These are phyloP conservation scores for Microcebus ravelobensis DNA, from an alignment of 2,113 vertebrate genomes.

Conservation along the genomic window DNA sequence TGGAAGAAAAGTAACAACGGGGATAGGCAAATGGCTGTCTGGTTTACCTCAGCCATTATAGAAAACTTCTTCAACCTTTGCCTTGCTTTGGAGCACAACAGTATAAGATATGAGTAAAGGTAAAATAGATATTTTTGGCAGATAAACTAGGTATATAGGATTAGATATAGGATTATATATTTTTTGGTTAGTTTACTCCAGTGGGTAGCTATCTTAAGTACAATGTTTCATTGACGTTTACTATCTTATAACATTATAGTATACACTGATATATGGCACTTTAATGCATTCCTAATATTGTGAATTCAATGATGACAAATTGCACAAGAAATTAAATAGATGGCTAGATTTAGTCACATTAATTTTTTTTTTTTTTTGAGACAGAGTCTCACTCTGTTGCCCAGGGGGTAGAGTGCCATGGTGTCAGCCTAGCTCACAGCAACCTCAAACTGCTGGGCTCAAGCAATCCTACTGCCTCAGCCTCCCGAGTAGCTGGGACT, in stretches of 20 bases:
- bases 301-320: not conserved
- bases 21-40: not conserved
- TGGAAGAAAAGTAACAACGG: not conserved
- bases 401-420: no score
- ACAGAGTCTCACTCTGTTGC: no score
- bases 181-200: not conserved
- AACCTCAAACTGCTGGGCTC: no score
- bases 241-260: not conserved
- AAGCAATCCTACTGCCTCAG: no score
- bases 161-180: not conserved
- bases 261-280: not conserved
- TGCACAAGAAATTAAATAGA: not conserved
- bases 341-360: not conserved
- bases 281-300: not conserved
- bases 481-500: no score
- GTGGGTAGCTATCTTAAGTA: not conserved
- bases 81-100: not conserved
- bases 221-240: not conserved
- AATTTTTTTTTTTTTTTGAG: not conserved
- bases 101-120: not conserved
- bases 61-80: not conserved
- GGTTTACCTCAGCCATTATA: not conserved
- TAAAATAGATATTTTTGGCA: not conserved
- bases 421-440: no score
- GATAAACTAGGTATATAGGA: not conserved